These are phyloP conservation scores for Zaprionus lachaisei DNA, from an alignment of 1,140 invertebrate species.

Conservation along the genomic window DNA sequence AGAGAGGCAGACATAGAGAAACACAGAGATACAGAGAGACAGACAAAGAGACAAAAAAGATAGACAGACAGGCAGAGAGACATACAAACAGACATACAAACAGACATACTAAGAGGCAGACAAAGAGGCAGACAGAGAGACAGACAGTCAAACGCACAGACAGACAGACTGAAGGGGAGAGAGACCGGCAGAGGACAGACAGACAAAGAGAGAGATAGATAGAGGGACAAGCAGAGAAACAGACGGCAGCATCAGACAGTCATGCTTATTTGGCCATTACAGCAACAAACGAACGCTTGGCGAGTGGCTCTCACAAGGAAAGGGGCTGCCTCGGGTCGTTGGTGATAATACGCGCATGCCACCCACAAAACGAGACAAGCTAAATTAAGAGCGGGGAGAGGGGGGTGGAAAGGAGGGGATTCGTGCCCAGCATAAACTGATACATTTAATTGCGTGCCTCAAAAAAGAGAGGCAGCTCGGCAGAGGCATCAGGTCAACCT, in stretches of 20 bases:
- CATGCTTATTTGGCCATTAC: conserved; percentile 29
- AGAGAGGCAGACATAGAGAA: too few species aligned
- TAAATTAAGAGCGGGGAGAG: not conserved
- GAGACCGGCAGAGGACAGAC: too few species aligned
- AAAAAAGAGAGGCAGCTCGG: conserved; percentile 20
- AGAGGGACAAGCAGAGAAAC: not conserved
- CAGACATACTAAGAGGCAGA: too few species aligned
- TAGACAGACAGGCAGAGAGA: not conserved
- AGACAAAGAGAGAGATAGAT: not conserved
- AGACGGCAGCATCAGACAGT: not conserved
- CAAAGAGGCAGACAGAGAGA: too few species aligned
- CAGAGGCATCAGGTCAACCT: not conserved
- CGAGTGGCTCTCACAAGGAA: conserved; percentile 18
- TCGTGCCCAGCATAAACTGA: conserved; percentile 66
- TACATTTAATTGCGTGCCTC: conserved; percentile 68
- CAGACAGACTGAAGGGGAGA: too few species aligned
- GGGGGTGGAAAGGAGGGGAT: not conserved
- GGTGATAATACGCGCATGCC: conserved; percentile 51
- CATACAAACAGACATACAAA: not conserved
- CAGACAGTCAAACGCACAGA: too few species aligned
- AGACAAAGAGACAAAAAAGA: too few species aligned
- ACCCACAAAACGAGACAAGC: conserved; percentile 23
- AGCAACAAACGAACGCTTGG: conserved; percentile 16
- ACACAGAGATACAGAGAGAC: too few species aligned
- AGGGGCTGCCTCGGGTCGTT: conserved; percentile 2